phyloP scores from a whole-genome alignment of 1,140 invertebrate species.

The Camponotus floridanus region DNA sequence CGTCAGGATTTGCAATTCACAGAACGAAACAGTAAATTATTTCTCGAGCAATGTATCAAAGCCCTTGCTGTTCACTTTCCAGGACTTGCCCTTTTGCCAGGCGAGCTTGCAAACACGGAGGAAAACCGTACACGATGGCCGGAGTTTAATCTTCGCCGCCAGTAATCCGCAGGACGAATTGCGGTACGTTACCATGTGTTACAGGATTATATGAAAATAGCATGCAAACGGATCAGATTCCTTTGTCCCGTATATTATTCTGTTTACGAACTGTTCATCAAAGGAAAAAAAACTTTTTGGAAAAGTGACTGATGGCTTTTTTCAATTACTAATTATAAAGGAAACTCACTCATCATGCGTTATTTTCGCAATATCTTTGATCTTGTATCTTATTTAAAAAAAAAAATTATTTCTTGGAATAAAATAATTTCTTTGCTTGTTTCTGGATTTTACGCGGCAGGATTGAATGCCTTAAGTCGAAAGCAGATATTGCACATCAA shows the following conservation, averaged over 20 bases:
- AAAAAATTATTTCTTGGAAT: neutral
- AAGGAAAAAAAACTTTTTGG: neutral
- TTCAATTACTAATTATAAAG: constrained; percentile 46
- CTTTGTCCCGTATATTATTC: constrained; percentile 26
- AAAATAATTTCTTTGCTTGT: neutral
- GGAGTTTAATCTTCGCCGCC: constrained; percentile 48
- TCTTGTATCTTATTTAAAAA: neutral
- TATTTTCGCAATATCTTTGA: neutral
- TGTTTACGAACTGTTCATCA: constrained; percentile 14
- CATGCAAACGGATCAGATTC: constrained; percentile 1
- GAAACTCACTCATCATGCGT: constrained; percentile 30
- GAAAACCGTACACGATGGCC: constrained; percentile 35
- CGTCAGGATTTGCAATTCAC: constrained; percentile 48
- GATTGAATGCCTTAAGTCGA: constrained; percentile 11
- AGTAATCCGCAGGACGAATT: constrained; percentile 25
- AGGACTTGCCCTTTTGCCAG: constrained; percentile 6
- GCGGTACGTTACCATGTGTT: constrained; percentile 3
- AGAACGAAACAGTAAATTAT: constrained; percentile 59
- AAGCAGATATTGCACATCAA: constrained; percentile 22
- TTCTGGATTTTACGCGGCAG: constrained; percentile 11
- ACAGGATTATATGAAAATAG: constrained; percentile 31
- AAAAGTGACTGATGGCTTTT: constrained; percentile 45
- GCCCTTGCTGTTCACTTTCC: constrained; percentile 38
- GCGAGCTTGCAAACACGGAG: constrained; percentile 33
- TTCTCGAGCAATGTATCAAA: constrained; percentile 50